Conservation (phyloP, 2,113 vertebrate genomes). For the Antennarius striatus region DNA sequence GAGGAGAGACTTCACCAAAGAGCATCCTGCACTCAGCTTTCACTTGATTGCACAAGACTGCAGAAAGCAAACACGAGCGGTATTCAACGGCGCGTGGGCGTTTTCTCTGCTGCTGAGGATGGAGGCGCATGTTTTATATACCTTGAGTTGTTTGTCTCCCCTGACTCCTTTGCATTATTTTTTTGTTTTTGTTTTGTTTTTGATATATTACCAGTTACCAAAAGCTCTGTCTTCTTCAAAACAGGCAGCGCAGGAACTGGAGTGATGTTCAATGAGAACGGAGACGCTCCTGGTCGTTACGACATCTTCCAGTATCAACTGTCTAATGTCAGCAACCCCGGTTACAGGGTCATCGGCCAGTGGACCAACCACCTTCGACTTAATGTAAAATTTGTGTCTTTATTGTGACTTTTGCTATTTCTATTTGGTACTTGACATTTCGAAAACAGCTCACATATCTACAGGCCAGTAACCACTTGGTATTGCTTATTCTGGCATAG, state of each 20-base stretch:
- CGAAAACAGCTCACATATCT: neutral
- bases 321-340: conserved; percentile 80
- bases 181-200: neutral
- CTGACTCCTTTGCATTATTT: neutral
- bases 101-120: conserved; percentile 15
- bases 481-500: neutral
- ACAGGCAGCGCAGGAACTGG: conserved; percentile 79
- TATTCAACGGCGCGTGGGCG: conserved; percentile 47
- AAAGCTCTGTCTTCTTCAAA: conserved; percentile 25
- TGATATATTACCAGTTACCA: neutral
- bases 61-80: conserved; percentile 52
- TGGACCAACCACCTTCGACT: conserved; percentile 87
- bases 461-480: neutral
- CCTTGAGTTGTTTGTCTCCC: neutral
- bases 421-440: neutral
- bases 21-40: conserved; percentile 68
- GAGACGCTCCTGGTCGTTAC: conserved; percentile 89
- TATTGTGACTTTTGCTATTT: neutral
- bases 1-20: conserved; percentile 60
- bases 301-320: conserved; percentile 95
- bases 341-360: conserved; percentile 85
- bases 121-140: neutral
- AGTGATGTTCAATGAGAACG: conserved; percentile 91
- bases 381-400: conserved; percentile 77
- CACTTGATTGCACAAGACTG: conserved; percentile 58